phyloP scores from a whole-genome alignment of 2,888 invertebrate genomes.

The Archaeoteleia sp. region DNA sequence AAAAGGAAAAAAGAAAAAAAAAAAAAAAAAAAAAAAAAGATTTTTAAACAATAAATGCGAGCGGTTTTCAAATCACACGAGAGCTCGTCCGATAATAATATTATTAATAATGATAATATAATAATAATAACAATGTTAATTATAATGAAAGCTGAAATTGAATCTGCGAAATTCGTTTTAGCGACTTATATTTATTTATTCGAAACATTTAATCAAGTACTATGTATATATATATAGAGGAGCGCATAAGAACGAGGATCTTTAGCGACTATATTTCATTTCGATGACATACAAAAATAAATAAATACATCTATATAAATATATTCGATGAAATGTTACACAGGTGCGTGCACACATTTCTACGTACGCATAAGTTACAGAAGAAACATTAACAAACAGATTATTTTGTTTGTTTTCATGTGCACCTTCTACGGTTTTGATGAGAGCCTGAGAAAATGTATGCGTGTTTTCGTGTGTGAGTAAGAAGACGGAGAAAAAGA shows the following conservation, averaged over 20 bases:
- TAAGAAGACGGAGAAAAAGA: conserved; percentile 17
- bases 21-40: conserved; percentile 5
- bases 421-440: conserved; percentile 26
- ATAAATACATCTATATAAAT: conserved; percentile 15
- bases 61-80: conserved; percentile 17
- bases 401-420: conserved; percentile 22
- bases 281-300: conserved; percentile 11
- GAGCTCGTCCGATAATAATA: conserved; percentile 12
- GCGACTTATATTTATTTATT: conserved; percentile 25
- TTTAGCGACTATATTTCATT: conserved; percentile 23
- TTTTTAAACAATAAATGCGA: background rate
- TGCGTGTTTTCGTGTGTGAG: conserved; percentile 22
- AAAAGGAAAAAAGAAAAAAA: conserved; percentile 10
- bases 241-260: conserved; percentile 12
- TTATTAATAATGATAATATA: background rate
- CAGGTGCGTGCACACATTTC: conserved; percentile 20
- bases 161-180: conserved; percentile 1
- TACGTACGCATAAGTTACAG: conserved; percentile 10
- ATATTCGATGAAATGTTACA: conserved; percentile 21
- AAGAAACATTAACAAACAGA: too few species aligned
- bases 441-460: conserved; percentile 17
- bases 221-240: conserved; percentile 30
- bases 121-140: conserved; percentile 9
- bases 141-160: conserved; percentile 5
- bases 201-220: conserved; percentile 17